phyloP scores from a whole-genome alignment of 2,888 invertebrate genomes.

The Julus scandinavius region DNA sequence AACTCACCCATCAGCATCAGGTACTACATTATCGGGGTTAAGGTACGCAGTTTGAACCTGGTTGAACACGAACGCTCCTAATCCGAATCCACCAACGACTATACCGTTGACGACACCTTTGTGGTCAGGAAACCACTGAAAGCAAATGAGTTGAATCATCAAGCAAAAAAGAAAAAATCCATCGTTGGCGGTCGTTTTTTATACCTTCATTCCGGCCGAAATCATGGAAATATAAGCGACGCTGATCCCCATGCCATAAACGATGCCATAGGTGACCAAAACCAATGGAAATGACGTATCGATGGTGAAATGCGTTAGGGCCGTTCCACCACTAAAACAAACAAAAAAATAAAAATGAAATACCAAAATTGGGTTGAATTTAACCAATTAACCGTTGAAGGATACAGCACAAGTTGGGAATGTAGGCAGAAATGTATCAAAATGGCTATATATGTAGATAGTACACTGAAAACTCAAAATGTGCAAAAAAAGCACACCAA shows the following conservation, averaged over 20 bases:
- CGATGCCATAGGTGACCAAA: conserved; percentile 62
- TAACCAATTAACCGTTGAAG: no score
- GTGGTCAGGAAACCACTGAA: conserved; percentile 65
- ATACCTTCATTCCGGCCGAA: conserved; percentile 64
- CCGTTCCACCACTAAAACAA: conserved; percentile 61
- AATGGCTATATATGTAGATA: no score
- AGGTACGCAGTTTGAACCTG: conserved; percentile 66
- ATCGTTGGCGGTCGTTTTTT: not conserved
- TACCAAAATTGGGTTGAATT: no score
- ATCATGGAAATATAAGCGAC: conserved; percentile 52
- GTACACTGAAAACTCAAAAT: no score
- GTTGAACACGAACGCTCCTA: conserved; percentile 65
- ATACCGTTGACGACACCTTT: conserved; percentile 65
- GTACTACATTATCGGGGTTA: conserved; percentile 64
- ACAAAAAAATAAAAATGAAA: no score
- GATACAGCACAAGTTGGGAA: no score
- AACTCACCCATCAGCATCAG: conserved; percentile 56
- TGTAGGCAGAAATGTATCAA: no score
- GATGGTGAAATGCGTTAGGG: conserved; percentile 63
- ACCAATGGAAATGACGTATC: conserved; percentile 60
- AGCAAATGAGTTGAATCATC: not conserved
- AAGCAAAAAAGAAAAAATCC: not conserved
- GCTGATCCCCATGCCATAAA: conserved; percentile 63
- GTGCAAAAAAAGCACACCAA: no score
- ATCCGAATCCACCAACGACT: conserved; percentile 66